phyloP scores from a whole-genome alignment of 2,797 vertebrate species.

The Rhodeus uyekii region DNA sequence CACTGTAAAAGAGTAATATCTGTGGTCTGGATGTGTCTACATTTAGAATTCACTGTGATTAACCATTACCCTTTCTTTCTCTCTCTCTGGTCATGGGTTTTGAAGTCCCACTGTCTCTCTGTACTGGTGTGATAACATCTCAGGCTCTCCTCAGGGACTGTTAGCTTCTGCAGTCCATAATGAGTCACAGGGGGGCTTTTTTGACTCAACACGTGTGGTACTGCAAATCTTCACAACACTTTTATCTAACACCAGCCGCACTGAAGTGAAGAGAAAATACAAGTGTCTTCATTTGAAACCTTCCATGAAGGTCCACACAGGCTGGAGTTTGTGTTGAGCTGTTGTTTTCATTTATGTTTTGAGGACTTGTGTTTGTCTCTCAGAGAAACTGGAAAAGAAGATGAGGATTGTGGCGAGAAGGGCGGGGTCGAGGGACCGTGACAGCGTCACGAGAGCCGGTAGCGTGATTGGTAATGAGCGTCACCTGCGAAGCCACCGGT shows the following conservation, averaged over 20 bases:
- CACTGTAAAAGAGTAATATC: not conserved
- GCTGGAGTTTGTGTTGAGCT: not conserved
- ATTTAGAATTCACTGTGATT: conserved; percentile 17
- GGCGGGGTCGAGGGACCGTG: no score
- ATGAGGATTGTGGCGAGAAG: no score
- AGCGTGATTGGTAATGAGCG: no score
- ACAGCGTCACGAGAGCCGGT: no score
- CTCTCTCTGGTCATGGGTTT: not conserved
- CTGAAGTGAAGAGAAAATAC: not conserved
- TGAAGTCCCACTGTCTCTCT: conserved; percentile 2
- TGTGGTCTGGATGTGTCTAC: not conserved
- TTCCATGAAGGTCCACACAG: not conserved
- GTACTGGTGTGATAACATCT: not conserved
- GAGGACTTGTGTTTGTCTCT: not conserved
- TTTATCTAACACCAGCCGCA: not conserved
- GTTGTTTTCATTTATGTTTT: not conserved
- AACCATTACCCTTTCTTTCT: not conserved
- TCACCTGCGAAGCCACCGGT: no score
- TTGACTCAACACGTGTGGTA: conserved; percentile 3
- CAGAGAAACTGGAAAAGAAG: no score
- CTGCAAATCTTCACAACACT: not conserved
- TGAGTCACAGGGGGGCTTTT: conserved; percentile 9
- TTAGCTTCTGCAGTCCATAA: not conserved
- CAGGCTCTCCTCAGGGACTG: not conserved
- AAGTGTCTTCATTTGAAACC: not conserved